phyloP scores from a whole-genome alignment of 2,797 vertebrate genomes.

The Cirrhinus molitorella region DNA sequence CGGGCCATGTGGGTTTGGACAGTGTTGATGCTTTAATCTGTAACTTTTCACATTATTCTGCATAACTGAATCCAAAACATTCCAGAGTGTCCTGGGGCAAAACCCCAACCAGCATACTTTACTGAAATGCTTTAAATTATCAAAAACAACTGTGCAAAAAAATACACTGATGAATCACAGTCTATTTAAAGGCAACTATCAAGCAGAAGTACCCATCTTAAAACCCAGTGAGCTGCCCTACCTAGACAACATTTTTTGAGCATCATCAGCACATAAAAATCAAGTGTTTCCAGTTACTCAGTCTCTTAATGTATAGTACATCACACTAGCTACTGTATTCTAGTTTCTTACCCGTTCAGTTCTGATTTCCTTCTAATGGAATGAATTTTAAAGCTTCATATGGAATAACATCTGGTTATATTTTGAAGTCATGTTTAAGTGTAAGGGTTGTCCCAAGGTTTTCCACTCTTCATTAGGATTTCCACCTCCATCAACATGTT shows the following conservation, averaged over 20 bases:
- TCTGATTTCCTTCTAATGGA: neutral
- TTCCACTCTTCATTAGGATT: neutral
- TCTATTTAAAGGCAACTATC: neutral
- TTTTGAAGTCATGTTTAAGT: neutral
- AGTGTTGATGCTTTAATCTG: neutral
- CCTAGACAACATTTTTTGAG: neutral
- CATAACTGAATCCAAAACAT: conserved; percentile 17
- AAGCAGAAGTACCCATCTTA: neutral
- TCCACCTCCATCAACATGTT: neutral
- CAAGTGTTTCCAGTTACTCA: neutral
- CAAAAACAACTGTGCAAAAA: neutral
- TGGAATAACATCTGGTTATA: neutral
- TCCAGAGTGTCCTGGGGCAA: neutral
- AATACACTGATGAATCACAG: neutral
- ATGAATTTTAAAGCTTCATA: neutral
- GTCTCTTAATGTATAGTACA: neutral
- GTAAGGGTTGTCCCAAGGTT: neutral
- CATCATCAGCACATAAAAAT: neutral
- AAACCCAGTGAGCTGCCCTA: neutral
- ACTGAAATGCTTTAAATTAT: neutral
- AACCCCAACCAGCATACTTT: neutral
- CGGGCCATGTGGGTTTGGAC: neutral
- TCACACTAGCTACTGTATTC: neutral
- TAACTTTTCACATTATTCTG: conserved; percentile 24
- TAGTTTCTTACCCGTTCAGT: neutral